phyloP scores from a whole-genome alignment of 2,888 invertebrate genomes.

The Cancer borealis region DNA sequence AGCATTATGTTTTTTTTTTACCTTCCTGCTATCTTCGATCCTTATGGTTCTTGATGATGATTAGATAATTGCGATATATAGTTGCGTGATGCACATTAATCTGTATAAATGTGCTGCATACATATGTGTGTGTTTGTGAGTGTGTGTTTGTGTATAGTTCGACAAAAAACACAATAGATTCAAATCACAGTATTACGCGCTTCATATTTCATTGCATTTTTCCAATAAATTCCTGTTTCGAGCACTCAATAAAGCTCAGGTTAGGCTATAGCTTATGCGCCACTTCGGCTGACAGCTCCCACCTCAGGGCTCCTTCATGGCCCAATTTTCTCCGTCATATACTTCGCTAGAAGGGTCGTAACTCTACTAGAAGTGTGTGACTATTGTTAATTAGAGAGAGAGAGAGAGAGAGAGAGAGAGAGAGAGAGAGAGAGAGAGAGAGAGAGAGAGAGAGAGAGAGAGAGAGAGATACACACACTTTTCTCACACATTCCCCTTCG shows the following conservation, averaged over 20 bases:
- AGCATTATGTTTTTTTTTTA: no score
- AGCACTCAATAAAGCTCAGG: not conserved
- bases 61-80: no score
- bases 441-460: no score
- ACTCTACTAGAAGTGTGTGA: not conserved
- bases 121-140: no score
- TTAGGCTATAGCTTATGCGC: not conserved
- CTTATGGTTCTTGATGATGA: no score
- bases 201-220: not conserved
- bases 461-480: not conserved
- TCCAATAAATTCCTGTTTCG: not conserved
- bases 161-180: not conserved
- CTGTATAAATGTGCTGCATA: no score
- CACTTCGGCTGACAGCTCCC: not conserved
- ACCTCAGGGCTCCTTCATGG: not conserved
- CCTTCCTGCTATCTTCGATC: no score
- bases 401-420: not conserved
- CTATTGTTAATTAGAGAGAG: not conserved
- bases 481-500: not conserved
- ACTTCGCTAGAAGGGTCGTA: not conserved
- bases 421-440: not conserved
- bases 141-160: no score
- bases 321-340: not conserved
- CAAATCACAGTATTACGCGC: not conserved
- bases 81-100: no score